Evolutionary conservation across 2,888 invertebrate species (phyloP), one percentile per base, ranked within the genome.

Genomic region (Isoperla grammatica): DNA sequence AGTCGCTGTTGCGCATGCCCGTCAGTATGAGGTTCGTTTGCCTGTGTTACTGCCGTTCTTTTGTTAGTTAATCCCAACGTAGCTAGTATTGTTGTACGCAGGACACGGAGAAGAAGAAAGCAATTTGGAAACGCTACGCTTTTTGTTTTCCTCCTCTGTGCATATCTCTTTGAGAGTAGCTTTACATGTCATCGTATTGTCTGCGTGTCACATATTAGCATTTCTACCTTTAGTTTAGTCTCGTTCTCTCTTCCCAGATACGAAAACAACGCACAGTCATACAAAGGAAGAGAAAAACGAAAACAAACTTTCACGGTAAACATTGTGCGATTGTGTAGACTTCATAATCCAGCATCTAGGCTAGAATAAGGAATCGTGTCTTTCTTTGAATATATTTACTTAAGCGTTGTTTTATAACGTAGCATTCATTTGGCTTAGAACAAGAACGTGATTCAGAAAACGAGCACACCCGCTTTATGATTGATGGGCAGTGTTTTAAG

Each of bases 181-280:
- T 45, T 45, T 15, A 45, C 45, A 45, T 42, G 46, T n/a, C 50
- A 11, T 17, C 5, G 49, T 29, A 53, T 53, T 35, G 53, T 53
- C 39, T 53, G 15, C 12, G 22, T 20, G 20, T 15, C 53, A 53
- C 53, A 37, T 53, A 53, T 53, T 53, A 53, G 39, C 53, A 39
- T 37, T 53, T 53, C 53, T 37, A 53, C 53, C 53, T 53, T 53
- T 53, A 53, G 35, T 53, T 39, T 35, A 20, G 53, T 39, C 39
- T 29, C 29, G 4, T 8, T 29, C 29, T 29, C 29, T 29, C 11
- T 19, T 13, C 39, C 13, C 11, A 45, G 15, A 13, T 45, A 45
- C 4, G 45, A 45, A 19, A 45, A 45, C n/a, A 11, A 45, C 15
- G 17, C 45, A 45, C 45, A 17, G 19, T 45, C 45, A 40, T 40